A percentile compares a stretch with the other conserved stretches of the same genome.
Conservation (phyloP, 2,888 invertebrate species). For the Plemyria rubiginata region DNA sequence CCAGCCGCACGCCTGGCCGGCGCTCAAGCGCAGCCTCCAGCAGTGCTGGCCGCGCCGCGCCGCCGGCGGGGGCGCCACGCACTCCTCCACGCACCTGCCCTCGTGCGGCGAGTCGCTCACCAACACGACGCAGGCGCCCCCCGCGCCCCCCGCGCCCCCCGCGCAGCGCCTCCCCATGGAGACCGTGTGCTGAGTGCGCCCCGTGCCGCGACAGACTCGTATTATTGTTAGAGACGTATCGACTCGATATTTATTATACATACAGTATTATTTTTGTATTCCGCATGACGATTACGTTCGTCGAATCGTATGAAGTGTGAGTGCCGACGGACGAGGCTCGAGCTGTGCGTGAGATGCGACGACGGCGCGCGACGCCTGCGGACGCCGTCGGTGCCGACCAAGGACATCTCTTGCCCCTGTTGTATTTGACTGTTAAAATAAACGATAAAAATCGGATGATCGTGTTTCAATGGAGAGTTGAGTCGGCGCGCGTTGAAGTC, state of each 20-base stretch:
- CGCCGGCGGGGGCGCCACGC: slow-evolving; percentile 80
- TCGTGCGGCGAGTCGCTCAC: slow-evolving; percentile 92
- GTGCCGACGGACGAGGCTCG: slow-evolving; percentile 35
- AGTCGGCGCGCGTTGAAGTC: slow-evolving; percentile 63
- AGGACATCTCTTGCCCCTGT: slow-evolving; percentile 62
- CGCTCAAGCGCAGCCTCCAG: slow-evolving; percentile 65
- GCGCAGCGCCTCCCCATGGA: slow-evolving; percentile 85
- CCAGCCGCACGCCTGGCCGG: slow-evolving; percentile 90
- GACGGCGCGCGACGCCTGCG: too few species aligned
- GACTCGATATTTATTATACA: slow-evolving; percentile 66
- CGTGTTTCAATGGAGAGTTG: slow-evolving; percentile 34
- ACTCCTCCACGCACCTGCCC: slow-evolving; percentile 92
- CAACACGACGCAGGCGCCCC: slow-evolving; percentile 88
- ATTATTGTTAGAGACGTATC: slow-evolving; percentile 44
- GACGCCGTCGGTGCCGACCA: slow-evolving; percentile 27
- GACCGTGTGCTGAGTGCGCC: slow-evolving; percentile 83
- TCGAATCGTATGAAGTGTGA: slow-evolving; percentile 44
- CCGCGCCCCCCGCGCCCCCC: slow-evolving; percentile 86
- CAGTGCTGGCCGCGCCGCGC: slow-evolving; percentile 84
- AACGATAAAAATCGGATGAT: slow-evolving; percentile 53
- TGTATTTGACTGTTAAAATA: slow-evolving; percentile 69
- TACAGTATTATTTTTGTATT: slow-evolving; percentile 79
- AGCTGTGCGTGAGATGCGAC: slow-evolving; percentile 2
- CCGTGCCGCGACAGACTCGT: slow-evolving; percentile 48
- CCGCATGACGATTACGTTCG: slow-evolving; percentile 61